A percentile compares a stretch with the other conserved stretches of the same genome.
Conservation (phyloP, 1,140 invertebrate genomes). For the Tetragnatha versicolor region DNA sequence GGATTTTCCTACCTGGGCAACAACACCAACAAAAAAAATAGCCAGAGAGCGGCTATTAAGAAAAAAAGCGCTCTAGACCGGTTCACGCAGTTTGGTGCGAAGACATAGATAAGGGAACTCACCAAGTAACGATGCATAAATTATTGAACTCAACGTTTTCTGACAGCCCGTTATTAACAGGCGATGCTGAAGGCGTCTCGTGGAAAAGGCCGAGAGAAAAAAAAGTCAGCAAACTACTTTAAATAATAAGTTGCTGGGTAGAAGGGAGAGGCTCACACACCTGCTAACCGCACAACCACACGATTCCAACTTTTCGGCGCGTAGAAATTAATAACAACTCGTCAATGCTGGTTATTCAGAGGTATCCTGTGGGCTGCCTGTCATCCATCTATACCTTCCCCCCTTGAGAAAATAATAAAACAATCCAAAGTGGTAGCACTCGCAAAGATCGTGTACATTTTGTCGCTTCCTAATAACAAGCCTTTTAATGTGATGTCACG, state of each 20-base stretch:
- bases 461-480: slow-evolving; percentile 55
- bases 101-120: not conserved
- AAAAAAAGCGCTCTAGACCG: not conserved
- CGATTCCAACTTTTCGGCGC: not conserved
- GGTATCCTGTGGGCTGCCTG: slow-evolving; percentile 6
- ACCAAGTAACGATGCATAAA: slow-evolving; percentile 16
- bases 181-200: not conserved
- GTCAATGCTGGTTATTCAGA: slow-evolving; percentile 37
- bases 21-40: no score
- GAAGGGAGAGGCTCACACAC: not conserved
- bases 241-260: slow-evolving; percentile 38
- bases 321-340: slow-evolving; percentile 38
- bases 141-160: slow-evolving; percentile 45
- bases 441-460: slow-evolving; percentile 43
- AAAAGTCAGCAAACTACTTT: not conserved
- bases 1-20: not conserved
- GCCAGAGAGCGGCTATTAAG: no score
- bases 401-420: not conserved
- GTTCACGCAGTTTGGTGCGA: slow-evolving; percentile 7
- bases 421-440: slow-evolving; percentile 42
- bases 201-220: not conserved
- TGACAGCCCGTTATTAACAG: slow-evolving; percentile 44
- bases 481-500: slow-evolving; percentile 55
- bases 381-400: not conserved
- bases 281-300: slow-evolving; percentile 39